A percentile compares a stretch with the other conserved stretches of the same genome.
Evolutionary conservation across 1,140 invertebrate species (phyloP).

Genomic region (Micrasema minimum): DNA sequence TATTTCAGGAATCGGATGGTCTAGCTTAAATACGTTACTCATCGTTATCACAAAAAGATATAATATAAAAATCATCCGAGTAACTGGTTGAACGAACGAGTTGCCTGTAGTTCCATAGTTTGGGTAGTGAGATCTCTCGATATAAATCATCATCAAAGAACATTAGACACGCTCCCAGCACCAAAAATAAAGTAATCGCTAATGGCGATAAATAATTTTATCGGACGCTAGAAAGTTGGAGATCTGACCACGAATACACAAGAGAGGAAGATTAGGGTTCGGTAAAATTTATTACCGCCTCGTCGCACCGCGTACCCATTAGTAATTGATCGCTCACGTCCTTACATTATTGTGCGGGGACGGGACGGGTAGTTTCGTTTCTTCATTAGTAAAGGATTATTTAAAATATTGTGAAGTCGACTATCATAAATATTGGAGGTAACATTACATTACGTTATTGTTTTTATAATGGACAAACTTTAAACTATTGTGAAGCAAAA

Average conservation of each 20-base stretch:
- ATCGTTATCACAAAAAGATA: too few relatives aligned
- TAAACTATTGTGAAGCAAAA: too few relatives aligned
- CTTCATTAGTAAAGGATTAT: too few relatives aligned
- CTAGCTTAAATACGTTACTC: too few relatives aligned
- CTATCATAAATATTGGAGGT: too few relatives aligned
- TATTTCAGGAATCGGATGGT: too few relatives aligned
- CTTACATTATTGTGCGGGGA: background rate
- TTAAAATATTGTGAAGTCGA: too few relatives aligned
- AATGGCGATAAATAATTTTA: conserved; percentile 31
- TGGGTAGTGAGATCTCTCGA: conserved; percentile 16
- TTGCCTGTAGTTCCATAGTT: background rate
- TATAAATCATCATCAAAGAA: conserved; percentile 28
- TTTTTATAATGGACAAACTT: too few relatives aligned
- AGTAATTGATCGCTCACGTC: conserved; percentile 29
- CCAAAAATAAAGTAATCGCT: conserved; percentile 39
- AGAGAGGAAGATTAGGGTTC: background rate
- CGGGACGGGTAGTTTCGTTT: too few relatives aligned
- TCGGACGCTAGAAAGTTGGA: conserved; percentile 10
- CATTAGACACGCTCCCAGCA: conserved; percentile 27
- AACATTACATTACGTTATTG: too few relatives aligned
- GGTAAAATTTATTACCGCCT: conserved; percentile 5
- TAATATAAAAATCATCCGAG: too few relatives aligned
- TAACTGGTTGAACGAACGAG: conserved; percentile 17
- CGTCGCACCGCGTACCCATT: too few relatives aligned
- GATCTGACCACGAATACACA: conserved; percentile 12